These are phyloP conservation scores for Phalanger gymnotis DNA, from an alignment of 2,797 vertebrate species.

Conservation along the genomic window DNA sequence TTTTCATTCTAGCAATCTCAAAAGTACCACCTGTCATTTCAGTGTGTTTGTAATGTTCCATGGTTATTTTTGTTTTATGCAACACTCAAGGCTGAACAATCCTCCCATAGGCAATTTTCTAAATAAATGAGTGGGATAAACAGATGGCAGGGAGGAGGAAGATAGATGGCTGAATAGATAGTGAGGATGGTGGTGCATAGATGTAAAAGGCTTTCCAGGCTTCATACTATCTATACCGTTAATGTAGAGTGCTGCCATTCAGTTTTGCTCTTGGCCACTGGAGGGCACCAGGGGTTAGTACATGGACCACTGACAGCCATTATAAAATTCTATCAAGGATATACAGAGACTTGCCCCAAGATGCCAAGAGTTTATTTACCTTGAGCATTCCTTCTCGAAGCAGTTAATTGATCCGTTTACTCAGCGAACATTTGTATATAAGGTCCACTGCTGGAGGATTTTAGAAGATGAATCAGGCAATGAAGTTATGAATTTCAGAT, in stretches of 20 bases:
- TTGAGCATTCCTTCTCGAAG: background rate
- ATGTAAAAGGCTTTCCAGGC: background rate
- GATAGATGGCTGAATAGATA: background rate
- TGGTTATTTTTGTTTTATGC: background rate
- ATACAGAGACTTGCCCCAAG: background rate
- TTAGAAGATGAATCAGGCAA: background rate
- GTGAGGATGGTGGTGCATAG: background rate
- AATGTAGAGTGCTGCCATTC: background rate
- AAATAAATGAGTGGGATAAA: background rate
- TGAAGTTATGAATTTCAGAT: background rate
- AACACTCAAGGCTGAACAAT: background rate
- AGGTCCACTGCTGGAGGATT: background rate
- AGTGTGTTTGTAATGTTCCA: background rate
- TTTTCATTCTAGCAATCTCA: background rate
- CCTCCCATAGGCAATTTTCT: conserved; percentile 13
- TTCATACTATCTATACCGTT: background rate
- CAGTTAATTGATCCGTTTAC: background rate
- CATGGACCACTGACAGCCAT: background rate
- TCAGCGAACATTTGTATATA: background rate
- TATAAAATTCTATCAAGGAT: background rate
- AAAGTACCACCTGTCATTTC: background rate
- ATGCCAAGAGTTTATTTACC: background rate
- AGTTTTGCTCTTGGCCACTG: conserved; percentile 74
- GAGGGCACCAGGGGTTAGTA: conserved; percentile 72
- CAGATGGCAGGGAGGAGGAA: background rate